These are phyloP conservation scores for Hafferia zeledoni DNA, from an alignment of 2,797 vertebrate species.

Conservation along the genomic window DNA sequence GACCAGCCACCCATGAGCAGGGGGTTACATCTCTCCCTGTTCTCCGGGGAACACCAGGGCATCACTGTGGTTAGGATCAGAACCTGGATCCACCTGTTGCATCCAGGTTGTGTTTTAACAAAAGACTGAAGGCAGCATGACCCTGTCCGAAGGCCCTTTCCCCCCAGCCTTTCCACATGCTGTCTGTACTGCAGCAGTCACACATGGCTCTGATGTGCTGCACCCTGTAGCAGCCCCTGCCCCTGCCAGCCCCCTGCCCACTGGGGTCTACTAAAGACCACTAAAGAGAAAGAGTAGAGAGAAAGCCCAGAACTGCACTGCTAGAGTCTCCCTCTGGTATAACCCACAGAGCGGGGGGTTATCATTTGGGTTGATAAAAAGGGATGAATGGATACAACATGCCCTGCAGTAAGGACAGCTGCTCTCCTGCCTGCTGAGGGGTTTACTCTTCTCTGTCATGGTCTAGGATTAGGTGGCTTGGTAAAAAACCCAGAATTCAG, in stretches of 20 bases:
- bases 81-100: neutral
- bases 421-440: neutral
- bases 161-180: neutral
- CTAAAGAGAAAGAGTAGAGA: neutral
- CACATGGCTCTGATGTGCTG: neutral
- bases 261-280: neutral
- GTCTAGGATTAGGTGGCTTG: neutral
- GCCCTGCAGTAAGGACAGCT: neutral
- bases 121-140: fast-evolving
- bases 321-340: neutral
- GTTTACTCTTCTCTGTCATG: neutral
- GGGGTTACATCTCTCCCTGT: neutral
- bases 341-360: neutral
- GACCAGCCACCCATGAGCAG: fast-evolving
- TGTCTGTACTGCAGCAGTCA: fast-evolving
- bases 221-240: neutral
- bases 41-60: neutral
- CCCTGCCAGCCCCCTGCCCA: neutral
- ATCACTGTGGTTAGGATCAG: neutral
- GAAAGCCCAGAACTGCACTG: neutral
- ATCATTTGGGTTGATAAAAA: neutral
- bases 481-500: neutral
- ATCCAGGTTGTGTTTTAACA: neutral
- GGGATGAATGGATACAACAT: neutral
- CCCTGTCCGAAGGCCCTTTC: neutral